Conservation (phyloP, 2,113 vertebrate species). For the Poicephalus gulielmi region DNA sequence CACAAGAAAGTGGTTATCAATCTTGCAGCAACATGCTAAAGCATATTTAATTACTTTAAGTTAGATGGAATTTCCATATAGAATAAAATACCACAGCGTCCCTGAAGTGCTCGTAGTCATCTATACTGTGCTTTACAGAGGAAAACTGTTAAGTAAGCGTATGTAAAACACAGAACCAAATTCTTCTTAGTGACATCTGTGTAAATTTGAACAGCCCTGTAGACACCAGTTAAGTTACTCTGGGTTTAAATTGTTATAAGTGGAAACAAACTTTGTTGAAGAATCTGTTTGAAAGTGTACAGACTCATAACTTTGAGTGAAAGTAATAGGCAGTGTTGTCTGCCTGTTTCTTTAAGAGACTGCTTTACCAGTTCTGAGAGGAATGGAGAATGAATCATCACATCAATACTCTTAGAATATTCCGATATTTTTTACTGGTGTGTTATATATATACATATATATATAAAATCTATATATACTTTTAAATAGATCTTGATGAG, state of each 20-base stretch:
- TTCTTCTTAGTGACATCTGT: neutral
- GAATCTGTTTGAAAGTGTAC: neutral
- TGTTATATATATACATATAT: neutral
- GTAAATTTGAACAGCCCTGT: neutral
- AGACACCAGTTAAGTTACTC: neutral
- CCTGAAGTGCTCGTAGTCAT: neutral
- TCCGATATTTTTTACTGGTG: neutral
- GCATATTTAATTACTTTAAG: neutral
- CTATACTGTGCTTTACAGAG: neutral
- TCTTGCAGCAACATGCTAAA: neutral
- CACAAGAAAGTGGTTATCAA: neutral
- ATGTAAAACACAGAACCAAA: neutral
- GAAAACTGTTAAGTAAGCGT: neutral
- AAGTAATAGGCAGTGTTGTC: neutral
- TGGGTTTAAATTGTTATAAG: neutral
- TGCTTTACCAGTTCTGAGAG: neutral
- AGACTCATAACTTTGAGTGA: neutral
- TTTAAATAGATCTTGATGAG: neutral
- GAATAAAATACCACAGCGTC: neutral
- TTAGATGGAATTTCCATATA: neutral
- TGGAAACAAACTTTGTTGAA: neutral
- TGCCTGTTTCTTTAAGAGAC: neutral
- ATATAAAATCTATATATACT: neutral
- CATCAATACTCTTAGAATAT: neutral
- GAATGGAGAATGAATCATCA: neutral